A percentile compares a stretch with the other conserved stretches of the same genome.
phyloP scores from a whole-genome alignment of 2,888 invertebrate species.

The Tillus elongatus region DNA sequence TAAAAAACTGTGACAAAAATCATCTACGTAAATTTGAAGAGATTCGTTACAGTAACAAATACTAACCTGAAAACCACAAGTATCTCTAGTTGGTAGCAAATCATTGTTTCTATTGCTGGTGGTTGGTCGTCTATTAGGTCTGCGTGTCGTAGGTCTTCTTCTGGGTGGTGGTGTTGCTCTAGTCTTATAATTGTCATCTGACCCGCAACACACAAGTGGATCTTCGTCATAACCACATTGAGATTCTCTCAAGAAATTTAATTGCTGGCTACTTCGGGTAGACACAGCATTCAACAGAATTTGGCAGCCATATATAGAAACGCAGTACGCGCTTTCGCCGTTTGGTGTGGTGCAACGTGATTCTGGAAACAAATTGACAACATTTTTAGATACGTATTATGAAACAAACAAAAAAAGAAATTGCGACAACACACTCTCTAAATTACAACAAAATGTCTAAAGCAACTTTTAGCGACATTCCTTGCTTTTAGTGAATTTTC shows the following conservation, averaged over 20 bases:
- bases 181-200: slow-evolving; percentile 18
- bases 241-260: slow-evolving; percentile 43
- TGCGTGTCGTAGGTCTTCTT: slow-evolving; percentile 6
- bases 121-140: neutral
- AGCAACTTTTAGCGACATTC: too few species aligned
- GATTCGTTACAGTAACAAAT: neutral
- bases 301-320: slow-evolving; percentile 45
- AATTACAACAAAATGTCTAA: too few species aligned
- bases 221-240: slow-evolving; percentile 47
- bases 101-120: neutral
- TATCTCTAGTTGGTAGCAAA: slow-evolving; percentile 24
- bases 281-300: slow-evolving; percentile 38
- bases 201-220: slow-evolving; percentile 49
- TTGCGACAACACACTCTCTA: too few species aligned
- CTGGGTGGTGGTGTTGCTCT: slow-evolving; percentile 5
- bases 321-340: slow-evolving; percentile 41
- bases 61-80: slow-evolving; percentile 32
- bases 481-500: too few species aligned
- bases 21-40: too few species aligned
- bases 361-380: slow-evolving; percentile 9
- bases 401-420: too few species aligned
- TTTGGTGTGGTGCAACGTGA: slow-evolving; percentile 42
- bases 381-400: too few species aligned
- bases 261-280: slow-evolving; percentile 27
- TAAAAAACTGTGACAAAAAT: too few species aligned